Conservation (phyloP, 2,888 invertebrate genomes). For the Pimpla rufipes region DNA sequence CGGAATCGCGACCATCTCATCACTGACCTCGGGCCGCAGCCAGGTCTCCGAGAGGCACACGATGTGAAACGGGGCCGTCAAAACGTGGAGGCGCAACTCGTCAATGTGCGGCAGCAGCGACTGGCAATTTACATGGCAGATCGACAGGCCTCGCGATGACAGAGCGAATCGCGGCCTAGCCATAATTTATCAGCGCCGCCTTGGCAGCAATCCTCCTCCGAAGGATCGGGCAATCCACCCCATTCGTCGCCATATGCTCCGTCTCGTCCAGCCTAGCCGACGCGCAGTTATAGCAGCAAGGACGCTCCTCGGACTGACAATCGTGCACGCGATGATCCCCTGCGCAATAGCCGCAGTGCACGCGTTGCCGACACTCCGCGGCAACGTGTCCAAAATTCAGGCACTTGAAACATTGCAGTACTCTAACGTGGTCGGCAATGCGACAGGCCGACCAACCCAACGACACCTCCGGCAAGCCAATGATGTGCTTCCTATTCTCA, state of each 20-base stretch:
- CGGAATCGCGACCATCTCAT: neutral
- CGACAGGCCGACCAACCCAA: constrained; percentile 1
- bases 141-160: neutral
- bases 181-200: neutral
- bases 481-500: constrained; percentile 4
- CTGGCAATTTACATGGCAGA: constrained; percentile 13
- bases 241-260: neutral
- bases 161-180: neutral
- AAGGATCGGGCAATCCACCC: neutral
- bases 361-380: neutral
- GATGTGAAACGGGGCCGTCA: neutral
- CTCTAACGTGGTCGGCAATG: constrained; percentile 2
- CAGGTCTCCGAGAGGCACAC: neutral
- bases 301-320: neutral
- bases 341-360: neutral
- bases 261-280: neutral
- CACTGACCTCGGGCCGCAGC: neutral
- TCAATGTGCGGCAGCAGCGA: neutral
- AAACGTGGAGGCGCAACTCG: neutral
- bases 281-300: neutral
- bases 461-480: neutral
- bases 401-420: neutral
- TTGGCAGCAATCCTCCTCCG: neutral
- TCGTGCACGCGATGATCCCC: neutral
- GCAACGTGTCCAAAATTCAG: neutral